Evolutionary conservation across 2,888 invertebrate species (phyloP).

Genomic region (Cephalotes varians): DNA sequence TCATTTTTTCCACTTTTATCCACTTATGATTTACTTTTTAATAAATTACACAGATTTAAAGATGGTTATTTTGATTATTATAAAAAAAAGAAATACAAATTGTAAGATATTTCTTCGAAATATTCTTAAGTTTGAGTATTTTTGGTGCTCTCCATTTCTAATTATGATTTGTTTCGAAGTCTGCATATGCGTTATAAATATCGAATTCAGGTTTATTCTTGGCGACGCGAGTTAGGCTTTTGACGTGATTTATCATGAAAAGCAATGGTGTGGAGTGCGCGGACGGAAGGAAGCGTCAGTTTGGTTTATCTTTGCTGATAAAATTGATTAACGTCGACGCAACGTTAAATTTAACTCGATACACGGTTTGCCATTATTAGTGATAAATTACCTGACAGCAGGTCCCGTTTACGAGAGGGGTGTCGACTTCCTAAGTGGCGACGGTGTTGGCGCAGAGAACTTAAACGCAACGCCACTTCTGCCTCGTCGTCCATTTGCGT

Average conservation of each 20-base stretch:
- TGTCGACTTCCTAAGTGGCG: constrained; percentile 29
- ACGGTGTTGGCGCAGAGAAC: constrained; percentile 17
- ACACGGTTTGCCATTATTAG: constrained; percentile 78
- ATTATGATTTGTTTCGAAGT: constrained; percentile 15
- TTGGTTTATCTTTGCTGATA: constrained; percentile 81
- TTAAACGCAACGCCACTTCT: constrained; percentile 9
- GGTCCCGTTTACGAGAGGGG: constrained; percentile 59
- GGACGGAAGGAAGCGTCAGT: constrained; percentile 78
- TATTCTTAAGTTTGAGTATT: background rate
- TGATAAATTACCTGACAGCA: constrained; percentile 76
- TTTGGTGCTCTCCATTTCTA: background rate
- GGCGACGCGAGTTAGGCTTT: constrained; percentile 54
- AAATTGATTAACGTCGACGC: constrained; percentile 82
- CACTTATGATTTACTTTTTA: background rate
- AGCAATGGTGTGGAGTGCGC: constrained; percentile 60
- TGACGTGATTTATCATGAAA: constrained; percentile 75
- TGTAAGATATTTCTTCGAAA: background rate
- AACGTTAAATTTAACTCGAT: constrained; percentile 78
- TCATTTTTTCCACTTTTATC: background rate
- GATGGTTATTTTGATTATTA: background rate
- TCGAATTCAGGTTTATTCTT: constrained; percentile 35
- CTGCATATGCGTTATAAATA: background rate
- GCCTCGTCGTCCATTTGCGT: constrained; percentile 29
- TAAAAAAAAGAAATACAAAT: background rate
- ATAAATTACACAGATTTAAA: background rate